Evolutionary conservation across 2,888 invertebrate genomes (phyloP), one percentile per base, ranked within the genome.

Genomic region (Metopia argyrocephala): DNA sequence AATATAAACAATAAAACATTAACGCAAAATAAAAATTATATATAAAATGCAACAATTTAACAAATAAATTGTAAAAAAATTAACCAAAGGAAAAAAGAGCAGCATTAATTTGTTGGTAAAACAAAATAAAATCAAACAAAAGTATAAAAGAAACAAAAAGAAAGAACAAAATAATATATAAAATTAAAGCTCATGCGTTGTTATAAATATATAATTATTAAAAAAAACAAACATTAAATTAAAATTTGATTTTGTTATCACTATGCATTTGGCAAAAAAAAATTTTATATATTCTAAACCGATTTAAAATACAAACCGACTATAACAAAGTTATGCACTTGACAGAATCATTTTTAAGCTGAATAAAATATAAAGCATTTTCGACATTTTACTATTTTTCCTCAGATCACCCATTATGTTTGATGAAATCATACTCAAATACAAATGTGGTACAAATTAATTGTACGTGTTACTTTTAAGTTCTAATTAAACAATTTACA

Each of bases 1-100:
- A 86, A 86, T 85, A 86, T 56, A 20, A 85, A 84, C 82, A 85
- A 82, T 82, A 84, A 82, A 73, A 84, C 79, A 78, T 76, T 18
- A 23, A 52, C 15, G 38, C 38, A 38, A 38, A 38, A 38, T 52
- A 27, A 50, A 70, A 7, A 52, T 54, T 21, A 7, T 38, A 38
- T 38, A 38, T 15, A 64, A 23, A 50, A 54, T n/a, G 54, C 50
- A 73, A 61, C 6, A 62, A 71, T 46, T 78, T 38, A 50, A 56
- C 50, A 76, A 62, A 76, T 12, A 56, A 64, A 28, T 28, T 18
- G 46, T 68, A 12, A 7, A 61, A 64, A 62, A 68, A 70, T 75
- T 74, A 82, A 76, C 74, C 81, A 81, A 84, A 76, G 52, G 56
- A 84, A 82, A 74, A 76, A n/a, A n/a, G n/a, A n/a, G n/a, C n/a